These are phyloP conservation scores for Mystacornis crossleyi DNA, from an alignment of 2,113 vertebrate genomes.

Conservation along the genomic window DNA sequence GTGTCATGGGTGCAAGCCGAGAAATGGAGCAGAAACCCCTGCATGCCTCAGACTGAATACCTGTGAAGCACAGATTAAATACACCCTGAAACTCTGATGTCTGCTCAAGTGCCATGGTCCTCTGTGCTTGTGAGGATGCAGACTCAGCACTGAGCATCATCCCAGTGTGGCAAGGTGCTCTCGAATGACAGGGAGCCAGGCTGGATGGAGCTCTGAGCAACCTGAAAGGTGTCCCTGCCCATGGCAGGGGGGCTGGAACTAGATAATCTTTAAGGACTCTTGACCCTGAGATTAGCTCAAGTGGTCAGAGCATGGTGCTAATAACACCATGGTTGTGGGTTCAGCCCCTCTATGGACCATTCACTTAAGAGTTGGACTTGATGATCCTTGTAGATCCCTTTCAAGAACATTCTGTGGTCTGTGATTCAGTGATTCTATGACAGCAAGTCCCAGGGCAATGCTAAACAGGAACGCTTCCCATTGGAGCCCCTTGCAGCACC, in stretches of 20 bases:
- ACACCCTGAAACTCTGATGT: fast-evolving
- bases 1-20: neutral
- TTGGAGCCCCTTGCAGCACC: neutral
- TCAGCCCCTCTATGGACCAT: neutral
- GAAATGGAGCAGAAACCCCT: neutral
- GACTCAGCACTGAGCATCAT: neutral
- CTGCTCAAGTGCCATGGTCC: neutral
- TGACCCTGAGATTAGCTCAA: neutral
- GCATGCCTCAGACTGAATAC: neutral
- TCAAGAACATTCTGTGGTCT: neutral
- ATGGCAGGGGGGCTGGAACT: neutral
- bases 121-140: neutral
- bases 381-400: neutral
- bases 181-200: fast-evolving
- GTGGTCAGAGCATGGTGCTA: neutral
- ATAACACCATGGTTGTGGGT: fast-evolving
- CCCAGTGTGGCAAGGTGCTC: neutral
- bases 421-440: neutral
- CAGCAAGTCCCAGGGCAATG: neutral
- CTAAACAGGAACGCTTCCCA: neutral
- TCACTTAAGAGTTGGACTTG: neutral
- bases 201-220: neutral
- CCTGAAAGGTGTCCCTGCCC: neutral
- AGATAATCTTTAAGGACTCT: neutral
- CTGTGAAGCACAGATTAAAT: neutral